Evolutionary conservation across 2,797 vertebrate genomes (phyloP), one percentile per base, ranked within the genome.

Genomic region (Leuciscus waleckii): DNA sequence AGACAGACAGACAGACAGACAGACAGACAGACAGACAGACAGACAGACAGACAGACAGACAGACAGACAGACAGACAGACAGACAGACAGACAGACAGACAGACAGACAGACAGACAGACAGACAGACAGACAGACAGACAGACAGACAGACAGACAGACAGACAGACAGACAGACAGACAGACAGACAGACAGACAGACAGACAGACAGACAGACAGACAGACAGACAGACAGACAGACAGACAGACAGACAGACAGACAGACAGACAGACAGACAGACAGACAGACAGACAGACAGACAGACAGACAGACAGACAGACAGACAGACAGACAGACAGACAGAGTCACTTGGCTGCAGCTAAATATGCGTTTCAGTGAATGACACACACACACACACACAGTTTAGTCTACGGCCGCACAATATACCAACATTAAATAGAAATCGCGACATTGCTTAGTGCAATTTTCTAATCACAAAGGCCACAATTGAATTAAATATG

Each of bases 1-100:
- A 41, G 39, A 41, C 0, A 41, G 39, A 41, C 0, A 41, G 39
- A 41, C 0, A 41, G 39, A 39, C 0, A 39, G 37, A 39, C 0
- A 39, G 37, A 39, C 0, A 39, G 37, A 39, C 0, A 39, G 37
- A 39, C 0, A 39, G 37, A 41, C 3, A 41, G 41, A 41, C 0
- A 41, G 41, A 39, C 1, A 41, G 41, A 41, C 0, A 41, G 41
- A 41, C 1, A 41, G 3, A 67, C 5, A 7, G 14, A 68, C 10
- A 19, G 54, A n/a, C n/a, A 21, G 56, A 26, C 26, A n/a, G 56
- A 58, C n/a, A 23, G 54, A 56, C 23, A 21, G 63, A 68, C 5
- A 21, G 32, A 68, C 0, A 17, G 14, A 65, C 0, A 14, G 10
- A 63, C 0, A 16, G 29, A 61, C 6, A 51, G 78, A 79, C 21